Evolutionary conservation across 2,888 invertebrate species (phyloP).

Genomic region (Ditula angustiorana): DNA sequence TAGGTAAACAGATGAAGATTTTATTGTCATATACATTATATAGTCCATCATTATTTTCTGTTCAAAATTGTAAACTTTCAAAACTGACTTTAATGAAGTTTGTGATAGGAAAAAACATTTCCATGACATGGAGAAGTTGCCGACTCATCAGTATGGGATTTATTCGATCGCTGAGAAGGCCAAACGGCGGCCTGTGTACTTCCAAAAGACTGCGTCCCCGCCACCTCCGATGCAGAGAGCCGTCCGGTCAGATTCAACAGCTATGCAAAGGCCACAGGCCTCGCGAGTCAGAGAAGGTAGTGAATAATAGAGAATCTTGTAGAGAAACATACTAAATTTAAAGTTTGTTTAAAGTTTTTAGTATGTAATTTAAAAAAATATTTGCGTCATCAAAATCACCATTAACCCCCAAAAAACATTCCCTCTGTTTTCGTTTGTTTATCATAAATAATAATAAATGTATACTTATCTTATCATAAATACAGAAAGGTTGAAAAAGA

Average conservation of each 20-base stretch:
- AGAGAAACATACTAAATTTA: not conserved
- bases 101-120: slow-evolving; percentile 67
- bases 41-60: not conserved
- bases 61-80: slow-evolving; percentile 5
- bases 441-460: too few species aligned
- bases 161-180: slow-evolving; percentile 71
- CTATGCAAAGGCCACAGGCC: slow-evolving; percentile 58
- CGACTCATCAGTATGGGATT: slow-evolving; percentile 69
- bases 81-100: slow-evolving; percentile 57
- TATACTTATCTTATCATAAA: too few species aligned
- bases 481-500: too few species aligned
- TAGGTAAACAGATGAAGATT: slow-evolving; percentile 68
- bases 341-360: too few species aligned
- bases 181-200: slow-evolving; percentile 55
- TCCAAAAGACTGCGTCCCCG: slow-evolving; percentile 62
- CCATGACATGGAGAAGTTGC: slow-evolving; percentile 67
- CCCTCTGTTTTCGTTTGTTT: too few species aligned
- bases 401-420: too few species aligned
- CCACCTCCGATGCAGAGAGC: slow-evolving; percentile 59
- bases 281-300: slow-evolving; percentile 69
- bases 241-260: slow-evolving; percentile 50
- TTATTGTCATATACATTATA: not conserved
- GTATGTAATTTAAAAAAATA: too few species aligned
- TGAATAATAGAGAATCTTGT: not conserved
- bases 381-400: too few species aligned